These are phyloP conservation scores for Cerastis rubricosa DNA, from an alignment of 2,888 invertebrate species.

Conservation along the genomic window DNA sequence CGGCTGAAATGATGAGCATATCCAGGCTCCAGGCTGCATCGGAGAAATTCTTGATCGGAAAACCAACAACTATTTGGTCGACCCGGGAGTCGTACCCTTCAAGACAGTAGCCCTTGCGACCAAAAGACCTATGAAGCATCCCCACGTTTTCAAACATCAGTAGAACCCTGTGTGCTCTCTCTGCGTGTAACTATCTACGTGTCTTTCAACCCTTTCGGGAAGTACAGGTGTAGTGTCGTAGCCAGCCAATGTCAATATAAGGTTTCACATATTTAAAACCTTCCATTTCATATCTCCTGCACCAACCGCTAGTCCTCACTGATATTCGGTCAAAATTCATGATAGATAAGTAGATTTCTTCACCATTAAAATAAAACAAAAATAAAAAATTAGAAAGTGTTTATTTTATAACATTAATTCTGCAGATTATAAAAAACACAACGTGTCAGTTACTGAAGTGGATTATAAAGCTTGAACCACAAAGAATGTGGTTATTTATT, in stretches of 20 bases:
- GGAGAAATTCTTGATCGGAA: neutral
- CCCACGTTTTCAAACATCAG: neutral
- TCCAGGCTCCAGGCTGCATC: neutral
- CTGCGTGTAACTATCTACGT: neutral
- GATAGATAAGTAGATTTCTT: neutral
- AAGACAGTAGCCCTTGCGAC: too few species aligned
- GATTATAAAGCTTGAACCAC: neutral
- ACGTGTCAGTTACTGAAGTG: neutral
- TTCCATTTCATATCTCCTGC: too few species aligned
- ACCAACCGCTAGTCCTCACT: too few species aligned
- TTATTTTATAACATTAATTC: constrained; percentile 6
- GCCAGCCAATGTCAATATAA: neutral
- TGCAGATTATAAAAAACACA: neutral
- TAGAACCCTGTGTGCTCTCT: neutral
- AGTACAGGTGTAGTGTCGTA: neutral
- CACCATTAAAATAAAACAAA: neutral
- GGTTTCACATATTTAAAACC: neutral
- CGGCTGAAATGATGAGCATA: neutral
- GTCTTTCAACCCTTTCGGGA: neutral
- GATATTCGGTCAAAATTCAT: too few species aligned
- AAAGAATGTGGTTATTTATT: neutral
- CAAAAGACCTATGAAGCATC: too few species aligned
- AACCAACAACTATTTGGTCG: neutral
- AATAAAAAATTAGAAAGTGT: neutral
- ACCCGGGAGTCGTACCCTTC: neutral